Evolutionary conservation across 92 coral and sea anemone species (phyloP).

Genomic region (Bergia puertoricense): DNA sequence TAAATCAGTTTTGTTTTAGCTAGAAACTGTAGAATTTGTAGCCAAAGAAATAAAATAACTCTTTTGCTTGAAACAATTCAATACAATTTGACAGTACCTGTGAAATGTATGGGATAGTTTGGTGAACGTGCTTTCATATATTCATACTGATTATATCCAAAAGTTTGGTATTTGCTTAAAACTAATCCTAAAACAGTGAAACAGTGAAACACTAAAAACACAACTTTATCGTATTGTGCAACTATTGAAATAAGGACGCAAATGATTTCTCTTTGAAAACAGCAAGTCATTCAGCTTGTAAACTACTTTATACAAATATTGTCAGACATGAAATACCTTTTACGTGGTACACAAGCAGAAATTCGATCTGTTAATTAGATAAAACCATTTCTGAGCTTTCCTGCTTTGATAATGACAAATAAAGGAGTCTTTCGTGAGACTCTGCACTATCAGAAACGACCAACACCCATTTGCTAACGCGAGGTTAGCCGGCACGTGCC

Average conservation of each 20-base stretch:
- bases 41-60: too few relatives aligned
- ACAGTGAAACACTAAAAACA: too few relatives aligned
- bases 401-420: constrained; percentile 2
- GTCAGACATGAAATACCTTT: not conserved
- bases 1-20: too few relatives aligned
- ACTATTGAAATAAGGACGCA: not conserved
- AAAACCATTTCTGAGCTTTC: constrained; percentile 10
- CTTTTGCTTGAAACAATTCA: too few relatives aligned
- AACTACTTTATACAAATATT: not conserved
- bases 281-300: not conserved
- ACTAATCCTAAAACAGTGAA: not conserved
- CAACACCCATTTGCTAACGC: not conserved
- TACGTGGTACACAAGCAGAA: constrained; percentile 13
- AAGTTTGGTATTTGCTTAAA: not conserved
- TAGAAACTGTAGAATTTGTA: too few relatives aligned
- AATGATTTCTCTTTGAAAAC: not conserved
- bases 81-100: not conserved
- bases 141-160: not conserved
- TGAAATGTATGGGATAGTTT: not conserved
- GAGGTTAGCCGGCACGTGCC: constrained; percentile 20
- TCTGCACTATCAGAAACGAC: not conserved
- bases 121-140: not conserved
- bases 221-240: not conserved
- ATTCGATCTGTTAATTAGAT: constrained; percentile 1
- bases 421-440: not conserved